A percentile compares a stretch with the other conserved stretches of the same genome.
phyloP scores from a whole-genome alignment of 2,888 invertebrate genomes.

The Rhamnusium bicolor region DNA sequence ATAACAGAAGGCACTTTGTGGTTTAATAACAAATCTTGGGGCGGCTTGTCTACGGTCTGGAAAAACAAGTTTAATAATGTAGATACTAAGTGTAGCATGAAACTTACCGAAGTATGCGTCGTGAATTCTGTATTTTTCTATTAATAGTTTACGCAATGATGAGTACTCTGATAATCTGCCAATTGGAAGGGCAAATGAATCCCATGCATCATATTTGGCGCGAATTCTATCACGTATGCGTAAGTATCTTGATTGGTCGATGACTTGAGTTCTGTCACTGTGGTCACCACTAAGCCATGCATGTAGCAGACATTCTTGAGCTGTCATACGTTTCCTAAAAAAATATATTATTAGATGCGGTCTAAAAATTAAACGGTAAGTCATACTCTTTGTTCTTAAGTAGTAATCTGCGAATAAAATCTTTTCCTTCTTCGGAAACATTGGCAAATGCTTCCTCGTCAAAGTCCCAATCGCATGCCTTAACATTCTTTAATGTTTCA shows the following conservation, averaged over 20 bases:
- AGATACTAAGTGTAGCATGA: conserved; percentile 1
- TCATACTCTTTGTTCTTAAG: conserved; percentile 93
- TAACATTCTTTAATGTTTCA: conserved; percentile 98
- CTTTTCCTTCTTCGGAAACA: conserved; percentile 97
- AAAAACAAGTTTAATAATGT: not conserved
- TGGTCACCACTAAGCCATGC: conserved; percentile 95
- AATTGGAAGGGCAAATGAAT: conserved; percentile 92
- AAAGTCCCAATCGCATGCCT: conserved; percentile 99
- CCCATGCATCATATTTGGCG: conserved; percentile 85
- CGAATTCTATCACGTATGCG: conserved; percentile 91
- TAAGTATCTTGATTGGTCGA: conserved; percentile 89
- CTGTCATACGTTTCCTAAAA: conserved; percentile 94
- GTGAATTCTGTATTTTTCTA: conserved; percentile 97
- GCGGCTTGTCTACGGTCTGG: conserved; percentile 97
- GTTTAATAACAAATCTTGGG: conserved; percentile 97
- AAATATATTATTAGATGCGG: not conserved
- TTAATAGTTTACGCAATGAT: conserved; percentile 93
- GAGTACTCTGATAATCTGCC: conserved; percentile 98
- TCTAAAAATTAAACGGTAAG: conserved; percentile 50
- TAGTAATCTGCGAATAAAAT: conserved; percentile 95
- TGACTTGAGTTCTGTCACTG: conserved; percentile 81
- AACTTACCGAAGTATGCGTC: conserved; percentile 92
- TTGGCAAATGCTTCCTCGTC: conserved; percentile 95
- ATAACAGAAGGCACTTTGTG: conserved; percentile 95
- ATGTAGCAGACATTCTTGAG: conserved; percentile 97